Conservation (phyloP, 2,113 vertebrate species). For the Loxodonta africana region DNA sequence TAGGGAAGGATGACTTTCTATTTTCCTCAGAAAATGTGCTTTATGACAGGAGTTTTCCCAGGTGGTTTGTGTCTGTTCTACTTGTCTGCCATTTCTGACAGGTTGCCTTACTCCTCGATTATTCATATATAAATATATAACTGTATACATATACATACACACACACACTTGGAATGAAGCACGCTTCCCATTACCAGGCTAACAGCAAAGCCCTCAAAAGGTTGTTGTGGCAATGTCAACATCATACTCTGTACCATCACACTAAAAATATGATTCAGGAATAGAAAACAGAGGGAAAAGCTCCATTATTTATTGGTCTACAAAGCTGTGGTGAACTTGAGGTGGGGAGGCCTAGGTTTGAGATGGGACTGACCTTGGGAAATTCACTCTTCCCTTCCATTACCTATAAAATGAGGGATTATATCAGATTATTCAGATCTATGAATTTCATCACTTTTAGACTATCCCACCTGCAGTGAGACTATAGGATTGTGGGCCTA, state of each 20-base stretch:
- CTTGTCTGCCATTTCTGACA: constrained; percentile 49
- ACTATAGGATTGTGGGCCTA: not conserved
- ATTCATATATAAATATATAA: not conserved
- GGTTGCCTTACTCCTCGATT: constrained; percentile 50
- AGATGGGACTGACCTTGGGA: not conserved
- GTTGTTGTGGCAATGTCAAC: constrained; percentile 35
- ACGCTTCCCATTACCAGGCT: constrained; percentile 22
- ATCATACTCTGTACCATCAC: not conserved
- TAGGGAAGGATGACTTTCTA: constrained; percentile 10
- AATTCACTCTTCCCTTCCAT: constrained; percentile 5
- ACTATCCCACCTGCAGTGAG: not conserved
- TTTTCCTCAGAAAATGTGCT: constrained; percentile 56
- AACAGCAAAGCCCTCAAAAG: constrained; percentile 27
- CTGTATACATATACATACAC: too few relatives aligned
- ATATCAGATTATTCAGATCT: not conserved
- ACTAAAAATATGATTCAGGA: not conserved
- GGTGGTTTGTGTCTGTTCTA: constrained; percentile 49
- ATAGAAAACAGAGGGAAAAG: not conserved
- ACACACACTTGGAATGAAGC: not conserved
- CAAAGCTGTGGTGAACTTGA: not conserved
- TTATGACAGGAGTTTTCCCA: constrained; percentile 61
- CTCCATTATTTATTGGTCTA: not conserved
- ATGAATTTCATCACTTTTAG: not conserved
- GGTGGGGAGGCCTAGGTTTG: not conserved
- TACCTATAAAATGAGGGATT: not conserved